Conservation (phyloP, 2,888 invertebrate species). For the Poecilobothrus nobilitatus region DNA sequence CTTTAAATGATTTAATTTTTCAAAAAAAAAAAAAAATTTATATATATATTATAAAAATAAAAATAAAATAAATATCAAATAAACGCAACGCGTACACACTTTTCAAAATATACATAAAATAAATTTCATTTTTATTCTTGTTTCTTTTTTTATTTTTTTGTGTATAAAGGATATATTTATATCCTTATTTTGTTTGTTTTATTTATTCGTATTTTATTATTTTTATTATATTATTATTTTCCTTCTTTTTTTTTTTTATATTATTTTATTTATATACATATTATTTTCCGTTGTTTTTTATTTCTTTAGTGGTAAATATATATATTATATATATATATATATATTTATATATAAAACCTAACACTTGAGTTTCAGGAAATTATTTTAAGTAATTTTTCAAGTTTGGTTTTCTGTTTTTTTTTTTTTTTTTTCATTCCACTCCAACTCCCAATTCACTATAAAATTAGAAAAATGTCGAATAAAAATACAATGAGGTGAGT, state of each 20-base stretch:
- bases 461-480: not conserved
- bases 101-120: not conserved
- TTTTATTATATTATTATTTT: conserved; percentile 1
- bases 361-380: conserved; percentile 11
- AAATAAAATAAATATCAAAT: no score
- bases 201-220: conserved; percentile 2
- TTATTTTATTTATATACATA: not conserved
- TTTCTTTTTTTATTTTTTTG: not conserved
- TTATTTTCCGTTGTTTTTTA: not conserved
- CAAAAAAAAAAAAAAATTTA: not conserved
- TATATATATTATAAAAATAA: no score
- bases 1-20: conserved; percentile 6
- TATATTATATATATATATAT: not conserved
- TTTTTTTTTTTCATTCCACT: not conserved
- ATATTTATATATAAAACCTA: conserved; percentile 4
- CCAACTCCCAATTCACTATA: not conserved
- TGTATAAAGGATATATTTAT: not conserved
- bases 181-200: conserved; percentile 6
- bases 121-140: not conserved
- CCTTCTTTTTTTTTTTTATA: not conserved
- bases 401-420: not conserved
- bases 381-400: conserved; percentile 6
- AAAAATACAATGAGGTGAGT: not conserved
- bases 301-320: not conserved
- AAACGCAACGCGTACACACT: conserved; percentile 1